A percentile compares a stretch with the other conserved stretches of the same genome.
Conservation (phyloP, 2,113 vertebrate species). For the Chrysemys picta region DNA sequence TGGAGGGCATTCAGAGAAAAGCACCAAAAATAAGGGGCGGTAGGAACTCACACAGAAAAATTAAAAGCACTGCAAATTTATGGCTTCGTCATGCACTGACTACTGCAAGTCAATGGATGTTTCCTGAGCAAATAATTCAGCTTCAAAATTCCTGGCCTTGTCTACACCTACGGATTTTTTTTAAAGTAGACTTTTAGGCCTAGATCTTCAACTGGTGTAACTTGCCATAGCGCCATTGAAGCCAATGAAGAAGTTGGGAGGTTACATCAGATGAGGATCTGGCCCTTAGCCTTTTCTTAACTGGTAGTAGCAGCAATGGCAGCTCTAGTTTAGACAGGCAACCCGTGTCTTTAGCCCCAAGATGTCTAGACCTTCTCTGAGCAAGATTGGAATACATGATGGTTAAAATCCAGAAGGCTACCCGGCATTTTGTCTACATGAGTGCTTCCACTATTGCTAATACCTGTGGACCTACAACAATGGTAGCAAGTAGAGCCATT, state of each 20-base stretch:
- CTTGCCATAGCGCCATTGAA: slow-evolving; percentile 44
- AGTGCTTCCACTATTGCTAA: not conserved
- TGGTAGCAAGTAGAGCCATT: rapidly evolving
- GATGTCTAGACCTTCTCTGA: not conserved
- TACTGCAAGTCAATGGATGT: slow-evolving; percentile 46
- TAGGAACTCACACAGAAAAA: slow-evolving; percentile 67
- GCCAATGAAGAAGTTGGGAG: slow-evolving; percentile 54
- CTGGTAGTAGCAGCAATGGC: slow-evolving; percentile 11
- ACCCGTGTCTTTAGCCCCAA: not conserved
- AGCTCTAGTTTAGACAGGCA: not conserved
- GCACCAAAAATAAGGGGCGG: slow-evolving; percentile 59
- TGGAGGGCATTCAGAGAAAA: slow-evolving; percentile 66
- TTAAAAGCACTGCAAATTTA: slow-evolving; percentile 69
- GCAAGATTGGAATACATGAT: rapidly evolving
- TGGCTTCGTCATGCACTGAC: slow-evolving; percentile 58
- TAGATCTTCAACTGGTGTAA: slow-evolving; percentile 43
- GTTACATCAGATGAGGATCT: slow-evolving; percentile 15
- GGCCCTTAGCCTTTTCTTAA: not conserved
- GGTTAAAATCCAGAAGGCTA: not conserved
- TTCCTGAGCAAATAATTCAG: slow-evolving; percentile 50
- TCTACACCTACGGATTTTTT: slow-evolving; percentile 11
- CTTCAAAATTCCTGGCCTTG: slow-evolving; percentile 7
- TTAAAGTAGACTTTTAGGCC: slow-evolving; percentile 14
- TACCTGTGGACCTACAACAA: not conserved
- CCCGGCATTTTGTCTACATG: rapidly evolving